Percentiles rank a stretch among this genome's conserved stretches.
Conservation (phyloP, 2,113 vertebrate species). For the Ammodytes marinus region DNA sequence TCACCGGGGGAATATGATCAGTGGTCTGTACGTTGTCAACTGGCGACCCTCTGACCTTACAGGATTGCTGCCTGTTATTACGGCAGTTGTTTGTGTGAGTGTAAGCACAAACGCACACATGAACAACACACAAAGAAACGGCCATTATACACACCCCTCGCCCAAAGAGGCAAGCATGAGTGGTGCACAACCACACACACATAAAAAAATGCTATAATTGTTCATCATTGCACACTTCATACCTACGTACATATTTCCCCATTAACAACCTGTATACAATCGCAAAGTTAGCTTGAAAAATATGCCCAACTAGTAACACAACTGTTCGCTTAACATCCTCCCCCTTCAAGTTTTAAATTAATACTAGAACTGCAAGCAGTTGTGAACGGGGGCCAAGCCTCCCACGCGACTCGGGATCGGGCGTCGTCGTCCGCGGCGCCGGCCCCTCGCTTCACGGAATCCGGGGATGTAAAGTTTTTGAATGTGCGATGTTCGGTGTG, state of each 20-base stretch:
- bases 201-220: neutral
- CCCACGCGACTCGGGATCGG: too few relatives aligned
- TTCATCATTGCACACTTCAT: neutral
- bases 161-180: neutral
- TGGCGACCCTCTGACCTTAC: conserved; percentile 63
- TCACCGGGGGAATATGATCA: conserved; percentile 64
- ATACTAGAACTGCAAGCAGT: too few relatives aligned
- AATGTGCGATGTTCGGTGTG: too few relatives aligned
- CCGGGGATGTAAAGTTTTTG: too few relatives aligned
- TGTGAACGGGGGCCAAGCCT: too few relatives aligned
- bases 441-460: too few relatives aligned
- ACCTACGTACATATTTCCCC: neutral
- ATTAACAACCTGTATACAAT: neutral
- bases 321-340: conserved; percentile 39
- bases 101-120: conserved; percentile 31
- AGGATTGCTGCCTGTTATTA: conserved; percentile 72
- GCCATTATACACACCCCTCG: conserved; percentile 20
- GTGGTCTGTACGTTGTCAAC: conserved; percentile 58
- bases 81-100: conserved; percentile 51
- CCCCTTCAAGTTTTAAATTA: conserved; percentile 64
- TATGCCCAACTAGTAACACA: conserved; percentile 36
- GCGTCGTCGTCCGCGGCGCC: too few relatives aligned
- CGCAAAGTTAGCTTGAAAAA: conserved; percentile 19
- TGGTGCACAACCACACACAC: neutral
- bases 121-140: conserved; percentile 3